A percentile compares a stretch with the other conserved stretches of the same genome.
phyloP scores from a whole-genome alignment of 2,797 vertebrate species.

The Eospalax fontanierii region DNA sequence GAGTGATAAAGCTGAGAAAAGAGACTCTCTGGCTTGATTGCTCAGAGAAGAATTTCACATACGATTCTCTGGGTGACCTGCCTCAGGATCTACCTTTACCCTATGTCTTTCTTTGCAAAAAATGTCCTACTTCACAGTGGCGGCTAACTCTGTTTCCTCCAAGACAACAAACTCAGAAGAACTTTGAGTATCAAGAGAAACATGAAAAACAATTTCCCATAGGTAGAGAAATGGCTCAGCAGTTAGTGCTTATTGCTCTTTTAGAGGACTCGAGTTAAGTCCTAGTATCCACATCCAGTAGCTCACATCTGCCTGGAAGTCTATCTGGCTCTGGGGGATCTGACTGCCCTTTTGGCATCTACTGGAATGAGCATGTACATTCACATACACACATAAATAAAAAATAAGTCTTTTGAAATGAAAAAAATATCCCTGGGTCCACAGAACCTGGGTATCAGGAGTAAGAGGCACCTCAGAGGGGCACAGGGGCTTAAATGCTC shows the following conservation, averaged over 20 bases:
- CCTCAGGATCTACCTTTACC: conserved; percentile 81
- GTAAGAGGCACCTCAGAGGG: background rate
- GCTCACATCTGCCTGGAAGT: background rate
- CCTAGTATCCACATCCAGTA: background rate
- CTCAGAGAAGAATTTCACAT: background rate
- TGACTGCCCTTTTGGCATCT: background rate
- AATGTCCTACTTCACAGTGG: conserved; percentile 65
- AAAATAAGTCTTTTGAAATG: background rate
- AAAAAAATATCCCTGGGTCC: background rate
- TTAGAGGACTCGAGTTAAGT: background rate
- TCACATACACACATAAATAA: background rate
- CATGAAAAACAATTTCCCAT: background rate
- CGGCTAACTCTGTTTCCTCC: conserved; percentile 67
- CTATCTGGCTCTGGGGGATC: background rate
- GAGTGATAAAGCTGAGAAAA: background rate
- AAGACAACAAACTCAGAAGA: background rate
- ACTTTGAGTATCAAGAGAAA: background rate
- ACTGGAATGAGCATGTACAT: background rate
- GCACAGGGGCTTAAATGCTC: rapidly evolving
- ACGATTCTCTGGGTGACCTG: conserved; percentile 63
- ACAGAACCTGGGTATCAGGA: background rate
- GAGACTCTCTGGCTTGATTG: background rate
- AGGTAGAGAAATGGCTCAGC: background rate
- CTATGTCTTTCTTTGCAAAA: conserved; percentile 77
- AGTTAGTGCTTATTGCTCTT: background rate